phyloP scores from a whole-genome alignment of 2,113 vertebrate genomes.

The Syngnathus typhle region DNA sequence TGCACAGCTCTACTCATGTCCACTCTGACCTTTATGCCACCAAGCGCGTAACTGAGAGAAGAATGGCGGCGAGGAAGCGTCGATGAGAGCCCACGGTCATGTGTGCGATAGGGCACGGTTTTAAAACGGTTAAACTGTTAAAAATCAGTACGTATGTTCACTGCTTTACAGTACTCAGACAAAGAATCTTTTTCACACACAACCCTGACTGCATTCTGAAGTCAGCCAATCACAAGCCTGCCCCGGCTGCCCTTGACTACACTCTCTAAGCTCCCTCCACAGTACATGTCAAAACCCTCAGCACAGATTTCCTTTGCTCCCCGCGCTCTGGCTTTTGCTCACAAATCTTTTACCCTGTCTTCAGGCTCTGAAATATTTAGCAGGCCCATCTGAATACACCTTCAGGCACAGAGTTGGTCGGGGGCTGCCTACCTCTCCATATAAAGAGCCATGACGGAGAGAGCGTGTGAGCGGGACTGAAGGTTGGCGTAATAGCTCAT shows the following conservation, averaged over 20 bases:
- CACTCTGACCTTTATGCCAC: too few species aligned
- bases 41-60: too few species aligned
- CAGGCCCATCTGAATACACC: slow-evolving; percentile 61
- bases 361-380: slow-evolving; percentile 68
- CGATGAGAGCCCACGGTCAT: too few species aligned
- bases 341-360: slow-evolving; percentile 39
- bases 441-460: slow-evolving; percentile 29
- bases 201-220: slow-evolving; percentile 31
- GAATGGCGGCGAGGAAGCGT: too few species aligned
- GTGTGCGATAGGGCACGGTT: neutral
- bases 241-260: slow-evolving; percentile 60
- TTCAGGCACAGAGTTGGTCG: slow-evolving; percentile 42
- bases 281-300: slow-evolving; percentile 61
- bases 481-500: slow-evolving; percentile 52
- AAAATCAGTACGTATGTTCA: slow-evolving; percentile 23
- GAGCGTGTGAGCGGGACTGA: slow-evolving; percentile 23
- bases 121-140: neutral
- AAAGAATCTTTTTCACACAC: slow-evolving; percentile 9
- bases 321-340: slow-evolving; percentile 31
- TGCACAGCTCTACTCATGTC: too few species aligned
- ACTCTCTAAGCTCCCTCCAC: slow-evolving; percentile 48
- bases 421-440: slow-evolving; percentile 32
- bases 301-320: slow-evolving; percentile 29
- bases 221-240: slow-evolving; percentile 64
- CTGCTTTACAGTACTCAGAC: slow-evolving; percentile 31